phyloP scores from a whole-genome alignment of 2,797 vertebrate genomes.

The Sciurus carolinensis region DNA sequence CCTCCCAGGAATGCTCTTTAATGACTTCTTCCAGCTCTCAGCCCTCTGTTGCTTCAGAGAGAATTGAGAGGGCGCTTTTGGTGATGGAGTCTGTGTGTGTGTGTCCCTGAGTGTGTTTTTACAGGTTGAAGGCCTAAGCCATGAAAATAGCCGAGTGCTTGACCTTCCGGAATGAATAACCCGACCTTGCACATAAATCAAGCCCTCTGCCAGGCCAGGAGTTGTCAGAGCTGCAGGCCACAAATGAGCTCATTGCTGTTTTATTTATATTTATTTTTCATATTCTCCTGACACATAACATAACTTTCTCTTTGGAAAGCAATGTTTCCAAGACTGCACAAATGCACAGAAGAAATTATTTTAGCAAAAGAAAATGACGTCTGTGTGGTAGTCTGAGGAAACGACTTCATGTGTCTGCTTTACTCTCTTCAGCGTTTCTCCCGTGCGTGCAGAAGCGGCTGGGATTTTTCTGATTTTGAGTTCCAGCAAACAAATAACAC shows the following conservation, averaged over 20 bases:
- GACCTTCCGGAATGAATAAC: constrained; percentile 18
- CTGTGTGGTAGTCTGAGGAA: not conserved
- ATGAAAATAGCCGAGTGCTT: not conserved
- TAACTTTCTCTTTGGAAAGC: constrained; percentile 49
- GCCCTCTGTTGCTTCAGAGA: not conserved
- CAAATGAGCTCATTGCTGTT: not conserved
- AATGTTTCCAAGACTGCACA: not conserved
- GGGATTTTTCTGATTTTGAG: not conserved
- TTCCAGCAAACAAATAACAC: not conserved
- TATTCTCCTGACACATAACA: constrained; percentile 3
- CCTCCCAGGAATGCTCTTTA: not conserved
- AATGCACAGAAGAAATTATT: not conserved
- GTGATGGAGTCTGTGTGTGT: not conserved
- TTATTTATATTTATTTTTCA: constrained; percentile 5
- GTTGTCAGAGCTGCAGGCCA: not conserved
- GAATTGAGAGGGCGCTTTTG: not conserved
- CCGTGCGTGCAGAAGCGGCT: not conserved
- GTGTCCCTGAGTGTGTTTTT: not conserved
- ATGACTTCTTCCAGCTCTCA: not conserved
- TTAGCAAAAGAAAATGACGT: not conserved
- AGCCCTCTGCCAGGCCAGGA: not conserved
- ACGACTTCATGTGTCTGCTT: not conserved
- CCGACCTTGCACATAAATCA: constrained; percentile 29
- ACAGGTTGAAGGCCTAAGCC: not conserved
- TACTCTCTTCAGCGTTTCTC: not conserved